phyloP scores from a whole-genome alignment of 2,113 vertebrate species.

The Psophia crepitans region DNA sequence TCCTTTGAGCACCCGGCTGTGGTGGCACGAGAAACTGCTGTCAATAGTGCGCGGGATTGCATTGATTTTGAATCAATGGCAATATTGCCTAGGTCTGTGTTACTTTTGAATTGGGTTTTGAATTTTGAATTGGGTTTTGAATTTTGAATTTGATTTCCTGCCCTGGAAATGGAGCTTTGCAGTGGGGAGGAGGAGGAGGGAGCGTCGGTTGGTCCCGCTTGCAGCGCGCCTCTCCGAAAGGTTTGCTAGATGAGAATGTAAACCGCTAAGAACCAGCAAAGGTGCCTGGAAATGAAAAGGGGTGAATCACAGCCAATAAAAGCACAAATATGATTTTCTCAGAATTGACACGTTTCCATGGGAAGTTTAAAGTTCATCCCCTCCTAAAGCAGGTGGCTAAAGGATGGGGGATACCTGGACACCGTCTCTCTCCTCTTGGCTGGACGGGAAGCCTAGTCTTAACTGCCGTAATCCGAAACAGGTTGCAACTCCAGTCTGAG shows the following conservation, averaged over 20 bases:
- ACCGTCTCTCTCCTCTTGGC: not conserved
- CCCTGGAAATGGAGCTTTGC: not conserved
- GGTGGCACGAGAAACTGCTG: not conserved
- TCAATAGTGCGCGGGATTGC: not conserved
- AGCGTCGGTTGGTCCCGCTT: not conserved
- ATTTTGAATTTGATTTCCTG: not conserved
- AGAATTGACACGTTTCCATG: accelerated
- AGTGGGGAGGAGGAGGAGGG: not conserved
- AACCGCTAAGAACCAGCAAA: not conserved
- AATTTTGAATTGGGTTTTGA: not conserved
- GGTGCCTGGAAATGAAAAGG: not conserved
- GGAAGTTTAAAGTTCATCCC: not conserved
- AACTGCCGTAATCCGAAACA: not conserved
- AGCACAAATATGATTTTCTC: not conserved
- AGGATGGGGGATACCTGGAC: not conserved
- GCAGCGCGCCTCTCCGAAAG: accelerated
- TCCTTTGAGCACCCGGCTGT: not conserved
- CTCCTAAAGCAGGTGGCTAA: not conserved
- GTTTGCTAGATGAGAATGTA: not conserved
- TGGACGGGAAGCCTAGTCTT: not conserved
- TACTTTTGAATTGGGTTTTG: not conserved
- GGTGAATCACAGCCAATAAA: not conserved
- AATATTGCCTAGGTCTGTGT: not conserved
- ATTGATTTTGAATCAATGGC: not conserved
- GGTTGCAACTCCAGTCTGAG: conserved; percentile 10